Evolutionary conservation across 2,113 vertebrate species (phyloP), one percentile per base, ranked within the genome.

Genomic region (Corydoras maculifer): DNA sequence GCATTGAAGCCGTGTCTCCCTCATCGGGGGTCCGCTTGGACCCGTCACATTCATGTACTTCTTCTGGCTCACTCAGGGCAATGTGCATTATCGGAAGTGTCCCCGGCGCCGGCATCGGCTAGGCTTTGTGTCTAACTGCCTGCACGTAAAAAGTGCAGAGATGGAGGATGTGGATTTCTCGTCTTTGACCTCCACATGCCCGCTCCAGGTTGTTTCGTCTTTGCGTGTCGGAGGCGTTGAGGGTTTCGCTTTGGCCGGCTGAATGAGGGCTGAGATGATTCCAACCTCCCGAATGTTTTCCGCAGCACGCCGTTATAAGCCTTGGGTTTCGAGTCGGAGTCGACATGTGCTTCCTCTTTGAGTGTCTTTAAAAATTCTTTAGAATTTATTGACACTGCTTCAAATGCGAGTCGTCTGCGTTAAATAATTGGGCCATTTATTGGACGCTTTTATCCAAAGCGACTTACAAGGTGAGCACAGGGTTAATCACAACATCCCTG

Each of bases 81-180:
- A 54, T 12, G 9, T 9, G 49, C 80, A 3, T 60, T 62, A 10
- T 25, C 57, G 75, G 64, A 79, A 72, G 55, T 54, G 31, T 14
- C 63, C 14, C 62, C 74, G 76, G 61, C 75, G 50, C 64, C 67
- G 66, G 29, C 74, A 13, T 8, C 65, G 79, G 25, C 73, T 82
- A 62, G 78, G 25, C 48, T 62, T 75, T 60, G 65, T 71, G 3
- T 75, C 59, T 70, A 72, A 76, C 60, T 74, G 71, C 69, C 13
- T 75, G 59, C 31, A 49, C 4, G n/a, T 68, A 61, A 76, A 77
- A 76, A 78, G 73, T 62, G 55, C 72, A 55, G 80, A 78, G 70
- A 76, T 80, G 75, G 78, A 80, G 71, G 78, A 83, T 18, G 53
- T 68, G 66, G 72, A 73, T 18, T 68, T 57, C 62, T 80, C 74